phyloP scores from a whole-genome alignment of 2,113 vertebrate genomes.

The Sceloporus undulatus region DNA sequence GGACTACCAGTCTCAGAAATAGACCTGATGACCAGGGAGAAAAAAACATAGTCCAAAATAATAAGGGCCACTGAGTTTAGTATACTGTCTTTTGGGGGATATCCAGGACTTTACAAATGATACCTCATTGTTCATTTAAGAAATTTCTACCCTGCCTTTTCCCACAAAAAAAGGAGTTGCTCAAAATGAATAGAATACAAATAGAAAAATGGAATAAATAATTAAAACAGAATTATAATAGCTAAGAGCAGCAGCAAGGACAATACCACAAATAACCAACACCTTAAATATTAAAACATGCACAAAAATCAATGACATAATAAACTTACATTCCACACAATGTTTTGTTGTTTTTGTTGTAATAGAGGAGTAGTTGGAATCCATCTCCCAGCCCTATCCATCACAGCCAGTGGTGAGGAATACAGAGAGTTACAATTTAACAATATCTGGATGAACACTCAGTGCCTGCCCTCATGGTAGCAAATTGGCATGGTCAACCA shows the following conservation, averaged over 20 bases:
- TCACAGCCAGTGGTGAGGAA: too few relatives aligned
- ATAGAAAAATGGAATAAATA: background rate
- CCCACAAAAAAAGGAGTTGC: background rate
- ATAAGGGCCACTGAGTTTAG: background rate
- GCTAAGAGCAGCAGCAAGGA: background rate
- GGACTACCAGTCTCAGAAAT: too few relatives aligned
- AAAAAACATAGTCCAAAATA: background rate
- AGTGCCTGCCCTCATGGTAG: background rate
- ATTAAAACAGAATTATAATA: background rate
- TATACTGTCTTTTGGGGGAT: background rate
- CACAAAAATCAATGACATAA: too few relatives aligned
- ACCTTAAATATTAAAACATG: background rate
- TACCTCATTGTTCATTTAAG: background rate
- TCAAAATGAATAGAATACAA: background rate
- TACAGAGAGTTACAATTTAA: too few relatives aligned
- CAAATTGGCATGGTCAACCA: too few relatives aligned
- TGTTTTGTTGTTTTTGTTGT: too few relatives aligned
- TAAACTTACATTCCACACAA: too few relatives aligned
- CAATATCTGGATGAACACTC: too few relatives aligned
- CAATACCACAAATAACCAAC: too few relatives aligned
- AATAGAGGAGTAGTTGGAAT: too few relatives aligned
- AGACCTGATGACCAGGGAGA: too few relatives aligned
- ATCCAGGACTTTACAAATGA: background rate
- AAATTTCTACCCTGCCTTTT: background rate
- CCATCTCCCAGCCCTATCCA: too few relatives aligned